Base-by-base conservation (phyloP, 2,797 vertebrate species). In the Pelochelys cantorii region DNA sequence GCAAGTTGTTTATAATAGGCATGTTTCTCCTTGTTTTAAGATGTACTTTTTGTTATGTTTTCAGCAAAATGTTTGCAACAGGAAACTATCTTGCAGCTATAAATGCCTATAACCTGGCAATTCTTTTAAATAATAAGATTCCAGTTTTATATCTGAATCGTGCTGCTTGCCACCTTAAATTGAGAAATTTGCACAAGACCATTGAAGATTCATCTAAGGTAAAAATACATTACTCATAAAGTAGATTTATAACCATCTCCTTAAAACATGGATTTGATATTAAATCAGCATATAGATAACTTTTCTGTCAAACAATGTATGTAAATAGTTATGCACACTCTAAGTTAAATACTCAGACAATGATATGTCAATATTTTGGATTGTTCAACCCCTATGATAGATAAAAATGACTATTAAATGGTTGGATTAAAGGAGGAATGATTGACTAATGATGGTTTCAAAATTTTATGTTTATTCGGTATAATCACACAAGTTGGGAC, bases 131-230 rank as follows among this genome's bases (percentile, higher is more conserved):
- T 97, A 96, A 90, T 56, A 98, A 97, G 79, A 98, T 99, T 88
- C 98, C 99, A 12, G 94, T 98, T 1, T 94, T 99, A 25, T 99
- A 98, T 90, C 98, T 99, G 81, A 99, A 99, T 97, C 98, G 99
- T 83, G 99, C 99, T 57, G 99, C 99, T 20, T 99, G 99, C 97
- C 99, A 99, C 92, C 98, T 99, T 56, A 99, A 99, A 97, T 94
- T 99, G 83, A 98, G 98, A 81, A 99, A 99, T 87, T 97, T 99
- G 31, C 99, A 99, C 97, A 99, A 99, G 97, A 98, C 99, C 86
- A 96, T 99, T 3, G 98, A 99, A 94, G 99, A 99, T 95, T 98
- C 98, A 78, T 99, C 99, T 74, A 98, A 98, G 99, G 99, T 99
- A 97, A 62, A 93, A 81, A 87, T 53, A 27, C 4, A 7, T 52